phyloP scores from a whole-genome alignment of 2,797 vertebrate genomes.

The Danio choprae region DNA sequence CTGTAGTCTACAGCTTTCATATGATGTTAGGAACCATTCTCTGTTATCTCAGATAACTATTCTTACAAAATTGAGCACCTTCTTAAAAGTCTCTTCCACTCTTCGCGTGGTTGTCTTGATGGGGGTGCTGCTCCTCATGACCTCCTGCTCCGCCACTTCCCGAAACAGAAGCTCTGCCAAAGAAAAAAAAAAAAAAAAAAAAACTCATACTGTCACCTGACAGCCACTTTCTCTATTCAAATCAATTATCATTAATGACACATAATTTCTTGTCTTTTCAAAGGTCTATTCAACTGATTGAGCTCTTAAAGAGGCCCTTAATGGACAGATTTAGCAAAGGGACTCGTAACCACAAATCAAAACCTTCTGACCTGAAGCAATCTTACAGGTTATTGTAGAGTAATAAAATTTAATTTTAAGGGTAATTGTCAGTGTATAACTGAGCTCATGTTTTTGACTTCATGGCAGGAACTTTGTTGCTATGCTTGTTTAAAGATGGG shows the following conservation, averaged over 20 bases:
- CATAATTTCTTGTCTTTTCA: conserved; percentile 77
- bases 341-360: conserved; percentile 32
- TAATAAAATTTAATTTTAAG: conserved; percentile 23
- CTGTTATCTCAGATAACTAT: too few relatives aligned
- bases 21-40: too few relatives aligned
- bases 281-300: conserved; percentile 45
- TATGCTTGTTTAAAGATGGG: conserved; percentile 32
- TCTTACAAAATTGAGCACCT: conserved; percentile 71
- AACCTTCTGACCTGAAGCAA: conserved; percentile 41
- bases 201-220: conserved; percentile 69
- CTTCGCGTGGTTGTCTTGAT: conserved; percentile 79
- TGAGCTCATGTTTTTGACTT: conserved; percentile 19
- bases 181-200: conserved; percentile 83
- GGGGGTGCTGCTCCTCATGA: conserved; percentile 80
- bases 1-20: too few relatives aligned
- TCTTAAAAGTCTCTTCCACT: conserved; percentile 82
- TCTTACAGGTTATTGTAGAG: conserved; percentile 36
- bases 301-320: conserved; percentile 47
- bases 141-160: conserved; percentile 72
- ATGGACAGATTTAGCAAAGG: conserved; percentile 64
- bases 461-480: conserved; percentile 25
- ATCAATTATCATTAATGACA: conserved; percentile 80
- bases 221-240: conserved; percentile 66
- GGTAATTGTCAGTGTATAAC: conserved; percentile 22
- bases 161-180: conserved; percentile 81